Evolutionary conservation across 37 sponge, comb jelly and placozoan genomes (phyloP).

Genomic region (Aplysina aerophoba): DNA sequence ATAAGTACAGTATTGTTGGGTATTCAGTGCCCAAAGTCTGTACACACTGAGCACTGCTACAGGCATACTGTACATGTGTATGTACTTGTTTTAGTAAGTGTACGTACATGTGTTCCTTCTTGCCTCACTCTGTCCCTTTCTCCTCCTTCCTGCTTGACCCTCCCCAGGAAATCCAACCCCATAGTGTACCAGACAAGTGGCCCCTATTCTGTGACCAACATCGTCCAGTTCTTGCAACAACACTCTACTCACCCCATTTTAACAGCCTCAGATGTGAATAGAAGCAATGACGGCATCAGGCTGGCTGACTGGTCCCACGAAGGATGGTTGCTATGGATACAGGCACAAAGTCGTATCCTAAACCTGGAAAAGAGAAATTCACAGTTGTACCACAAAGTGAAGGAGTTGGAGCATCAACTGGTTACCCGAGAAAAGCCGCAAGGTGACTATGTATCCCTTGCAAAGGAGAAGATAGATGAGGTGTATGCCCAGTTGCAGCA

Average conservation of each 20-base stretch:
- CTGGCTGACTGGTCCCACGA: slow-evolving; percentile 24
- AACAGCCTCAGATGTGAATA: neutral
- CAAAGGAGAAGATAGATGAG: neutral
- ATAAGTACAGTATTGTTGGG: no score
- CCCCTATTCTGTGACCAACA: neutral
- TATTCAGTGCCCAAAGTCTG: no score
- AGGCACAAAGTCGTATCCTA: neutral
- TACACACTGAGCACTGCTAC: no score
- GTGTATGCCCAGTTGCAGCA: neutral
- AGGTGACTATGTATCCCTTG: neutral
- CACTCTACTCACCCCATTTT: neutral
- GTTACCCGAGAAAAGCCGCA: neutral
- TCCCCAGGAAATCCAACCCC: neutral
- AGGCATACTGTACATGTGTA: no score
- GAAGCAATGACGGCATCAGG: neutral
- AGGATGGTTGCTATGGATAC: slow-evolving; percentile 23
- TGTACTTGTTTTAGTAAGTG: no score
- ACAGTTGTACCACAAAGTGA: neutral
- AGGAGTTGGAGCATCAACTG: neutral
- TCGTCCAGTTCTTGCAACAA: neutral
- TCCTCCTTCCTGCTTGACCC: neutral
- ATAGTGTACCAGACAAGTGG: neutral
- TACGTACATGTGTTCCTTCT: no score
- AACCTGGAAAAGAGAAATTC: neutral
- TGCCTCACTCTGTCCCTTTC: neutral